These are phyloP conservation scores for Cephus rjabovi DNA, from an alignment of 2,888 invertebrate genomes.

Conservation along the genomic window DNA sequence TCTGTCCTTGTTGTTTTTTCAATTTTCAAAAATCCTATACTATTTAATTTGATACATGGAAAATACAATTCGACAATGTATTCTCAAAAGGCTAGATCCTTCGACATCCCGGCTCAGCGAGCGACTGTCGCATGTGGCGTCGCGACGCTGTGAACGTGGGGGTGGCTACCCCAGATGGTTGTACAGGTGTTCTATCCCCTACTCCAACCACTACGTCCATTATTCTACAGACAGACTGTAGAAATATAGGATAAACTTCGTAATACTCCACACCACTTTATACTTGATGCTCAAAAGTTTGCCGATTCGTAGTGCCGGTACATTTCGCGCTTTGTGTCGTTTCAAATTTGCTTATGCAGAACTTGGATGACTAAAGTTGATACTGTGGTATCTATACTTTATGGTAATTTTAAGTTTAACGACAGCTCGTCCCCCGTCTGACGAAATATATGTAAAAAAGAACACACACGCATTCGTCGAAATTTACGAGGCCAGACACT, in stretches of 20 bases:
- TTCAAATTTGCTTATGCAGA: background rate
- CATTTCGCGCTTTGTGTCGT: background rate
- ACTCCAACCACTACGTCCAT: background rate
- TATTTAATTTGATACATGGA: background rate
- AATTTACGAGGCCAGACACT: slow-evolving; percentile 11
- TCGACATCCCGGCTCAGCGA: slow-evolving; percentile 34
- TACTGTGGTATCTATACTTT: background rate
- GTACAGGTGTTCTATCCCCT: slow-evolving; percentile 46
- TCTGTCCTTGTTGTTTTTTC: background rate
- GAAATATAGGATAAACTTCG: background rate
- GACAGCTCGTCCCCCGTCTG: background rate
- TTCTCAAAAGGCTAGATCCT: slow-evolving; percentile 27
- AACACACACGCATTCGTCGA: background rate
- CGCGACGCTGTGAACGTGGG: slow-evolving; percentile 37
- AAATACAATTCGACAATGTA: background rate
- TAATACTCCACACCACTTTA: background rate
- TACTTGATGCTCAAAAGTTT: background rate
- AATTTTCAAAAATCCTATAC: background rate
- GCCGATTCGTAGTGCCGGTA: background rate
- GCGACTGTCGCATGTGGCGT: slow-evolving; percentile 56
- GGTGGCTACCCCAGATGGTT: slow-evolving; percentile 38
- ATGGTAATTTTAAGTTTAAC: background rate
- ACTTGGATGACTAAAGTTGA: background rate
- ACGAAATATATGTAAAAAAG: background rate
- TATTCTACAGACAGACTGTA: background rate